A percentile compares a stretch with the other conserved stretches of the same genome.
Evolutionary conservation across 2,888 invertebrate species (phyloP).

Genomic region (Trichopria drosophilae): DNA sequence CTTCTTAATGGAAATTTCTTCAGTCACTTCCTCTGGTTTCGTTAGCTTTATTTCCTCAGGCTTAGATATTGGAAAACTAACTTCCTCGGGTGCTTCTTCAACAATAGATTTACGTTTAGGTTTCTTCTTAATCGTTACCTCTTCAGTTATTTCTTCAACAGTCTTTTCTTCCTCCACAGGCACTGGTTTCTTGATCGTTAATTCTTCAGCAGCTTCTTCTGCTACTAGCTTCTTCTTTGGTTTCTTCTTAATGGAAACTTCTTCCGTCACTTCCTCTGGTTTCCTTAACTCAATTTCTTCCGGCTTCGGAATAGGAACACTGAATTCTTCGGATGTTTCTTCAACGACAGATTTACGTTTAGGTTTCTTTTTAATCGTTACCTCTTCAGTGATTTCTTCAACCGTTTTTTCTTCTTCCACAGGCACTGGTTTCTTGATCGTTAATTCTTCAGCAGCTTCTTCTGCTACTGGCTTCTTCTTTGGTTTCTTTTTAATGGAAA

Average conservation of each 20-base stretch:
- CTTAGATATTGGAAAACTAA: too few relatives aligned
- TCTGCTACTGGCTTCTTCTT: constrained; percentile 45
- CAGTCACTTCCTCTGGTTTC: constrained; percentile 43
- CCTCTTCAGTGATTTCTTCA: constrained; percentile 43
- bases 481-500: constrained; percentile 37
- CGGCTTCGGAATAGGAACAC: too few relatives aligned
- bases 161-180: constrained; percentile 52
- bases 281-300: constrained; percentile 34
- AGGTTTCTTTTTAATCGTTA: constrained; percentile 28
- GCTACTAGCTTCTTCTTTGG: constrained; percentile 41
- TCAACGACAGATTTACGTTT: constrained; percentile 39
- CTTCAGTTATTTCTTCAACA: constrained; percentile 45
- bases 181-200: constrained; percentile 42
- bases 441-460: constrained; percentile 54
- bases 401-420: constrained; percentile 18
- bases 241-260: constrained; percentile 43
- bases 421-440: constrained; percentile 38
- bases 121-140: constrained; percentile 40
- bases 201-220: constrained; percentile 44
- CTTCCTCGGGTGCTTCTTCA: constrained; percentile 41
- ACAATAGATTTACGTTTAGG: constrained; percentile 38
- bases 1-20: constrained; percentile 43
- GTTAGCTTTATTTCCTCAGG: too few relatives aligned
- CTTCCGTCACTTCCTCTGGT: constrained; percentile 40
- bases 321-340: constrained; percentile 40